Conservation (phyloP, 2,888 invertebrate genomes). For the Stomorhina lunata region DNA sequence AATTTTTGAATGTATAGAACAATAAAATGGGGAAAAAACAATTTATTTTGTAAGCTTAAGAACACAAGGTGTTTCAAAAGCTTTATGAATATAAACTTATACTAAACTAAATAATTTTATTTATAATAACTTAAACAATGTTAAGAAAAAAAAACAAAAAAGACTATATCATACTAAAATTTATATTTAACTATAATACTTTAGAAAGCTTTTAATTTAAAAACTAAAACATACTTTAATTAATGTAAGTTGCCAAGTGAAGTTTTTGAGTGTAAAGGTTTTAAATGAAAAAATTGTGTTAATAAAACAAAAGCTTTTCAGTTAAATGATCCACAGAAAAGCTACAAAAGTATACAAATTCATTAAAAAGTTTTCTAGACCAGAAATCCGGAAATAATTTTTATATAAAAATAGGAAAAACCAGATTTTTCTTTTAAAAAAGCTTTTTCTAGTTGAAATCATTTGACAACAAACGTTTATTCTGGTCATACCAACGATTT, state of each 20-base stretch:
- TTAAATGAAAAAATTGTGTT: neutral
- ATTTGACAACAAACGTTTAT: too few relatives aligned
- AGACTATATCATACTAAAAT: conserved; percentile 40
- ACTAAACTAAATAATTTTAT: conserved; percentile 14
- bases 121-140: too few relatives aligned
- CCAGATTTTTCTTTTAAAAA: too few relatives aligned
- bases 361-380: too few relatives aligned
- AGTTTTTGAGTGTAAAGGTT: neutral
- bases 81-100: neutral
- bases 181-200: conserved; percentile 12
- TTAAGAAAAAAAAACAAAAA: conserved; percentile 35
- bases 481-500: too few relatives aligned
- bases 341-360: too few relatives aligned
- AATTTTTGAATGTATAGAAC: conserved; percentile 1
- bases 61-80: conserved; percentile 19
- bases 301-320: too few relatives aligned
- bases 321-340: too few relatives aligned
- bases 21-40: neutral
- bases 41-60: neutral
- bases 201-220: neutral
- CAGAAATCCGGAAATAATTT: too few relatives aligned
- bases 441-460: too few relatives aligned
- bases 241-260: neutral
- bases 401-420: too few relatives aligned
- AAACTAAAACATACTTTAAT: neutral